A percentile compares a stretch with the other conserved stretches of the same genome.
These are phyloP conservation scores for Neodiprion pinetum DNA, from an alignment of 1,140 invertebrate genomes.

Conservation along the genomic window DNA sequence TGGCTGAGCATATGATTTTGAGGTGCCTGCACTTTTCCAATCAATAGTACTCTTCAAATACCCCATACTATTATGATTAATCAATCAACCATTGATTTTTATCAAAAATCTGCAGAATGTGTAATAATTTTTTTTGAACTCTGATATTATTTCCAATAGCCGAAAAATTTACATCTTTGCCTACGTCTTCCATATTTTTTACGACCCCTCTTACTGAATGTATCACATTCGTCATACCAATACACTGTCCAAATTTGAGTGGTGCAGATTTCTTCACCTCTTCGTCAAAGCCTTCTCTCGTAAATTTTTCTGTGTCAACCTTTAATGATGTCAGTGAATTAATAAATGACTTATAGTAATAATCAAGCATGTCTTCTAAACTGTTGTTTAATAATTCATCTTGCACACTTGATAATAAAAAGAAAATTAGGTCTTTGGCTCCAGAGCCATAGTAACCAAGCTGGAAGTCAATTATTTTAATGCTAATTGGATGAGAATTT, in stretches of 20 bases:
- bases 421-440: constrained; percentile 67
- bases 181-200: constrained; percentile 41
- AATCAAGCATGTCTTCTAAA: constrained; percentile 59
- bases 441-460: constrained; percentile 63
- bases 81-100: constrained; percentile 45
- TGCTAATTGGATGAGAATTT: constrained; percentile 49
- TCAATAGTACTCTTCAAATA: too few relatives aligned
- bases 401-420: constrained; percentile 66
- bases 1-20: too few relatives aligned
- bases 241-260: constrained; percentile 49
- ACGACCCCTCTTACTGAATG: constrained; percentile 46
- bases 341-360: constrained; percentile 66
- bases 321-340: constrained; percentile 42
- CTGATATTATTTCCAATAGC: constrained; percentile 39
- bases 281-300: constrained; percentile 41
- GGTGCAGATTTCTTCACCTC: constrained; percentile 46
- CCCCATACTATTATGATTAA: neutral
- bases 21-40: too few relatives aligned
- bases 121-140: constrained; percentile 48
- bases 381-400: constrained; percentile 61
- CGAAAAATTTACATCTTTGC: constrained; percentile 41
- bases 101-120: constrained; percentile 43
- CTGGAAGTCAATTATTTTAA: constrained; percentile 74
- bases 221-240: constrained; percentile 59
- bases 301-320: constrained; percentile 41